Percentiles rank a stretch among this genome's conserved stretches.
Conservation (phyloP, 2,888 invertebrate species). For the Lobophora halterata region DNA sequence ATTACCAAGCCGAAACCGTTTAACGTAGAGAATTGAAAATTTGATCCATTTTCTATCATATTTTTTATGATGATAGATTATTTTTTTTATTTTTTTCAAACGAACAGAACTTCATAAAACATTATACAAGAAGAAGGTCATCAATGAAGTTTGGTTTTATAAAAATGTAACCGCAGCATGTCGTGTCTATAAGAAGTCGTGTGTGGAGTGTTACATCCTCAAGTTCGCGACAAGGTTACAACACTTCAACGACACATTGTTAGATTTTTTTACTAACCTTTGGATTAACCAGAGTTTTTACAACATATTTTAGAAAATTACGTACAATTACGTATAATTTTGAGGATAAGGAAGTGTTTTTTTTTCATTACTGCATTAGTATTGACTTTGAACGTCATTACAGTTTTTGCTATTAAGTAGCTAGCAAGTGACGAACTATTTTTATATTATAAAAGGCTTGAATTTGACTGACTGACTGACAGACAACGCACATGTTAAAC, state of each 20-base stretch:
- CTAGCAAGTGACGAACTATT: no score
- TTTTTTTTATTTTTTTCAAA: no score
- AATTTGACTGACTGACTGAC: no score
- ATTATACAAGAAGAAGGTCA: no score
- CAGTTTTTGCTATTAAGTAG: no score
- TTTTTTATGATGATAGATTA: no score
- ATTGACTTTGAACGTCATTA: constrained; percentile 16
- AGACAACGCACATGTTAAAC: no score
- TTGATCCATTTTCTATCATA: no score
- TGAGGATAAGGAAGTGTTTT: constrained; percentile 18
- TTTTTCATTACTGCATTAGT: constrained; percentile 7
- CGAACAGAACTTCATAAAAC: no score
- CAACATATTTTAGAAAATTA: constrained; percentile 8
- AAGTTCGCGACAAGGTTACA: constrained; percentile 20
- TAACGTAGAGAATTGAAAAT: no score
- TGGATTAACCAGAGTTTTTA: constrained; percentile 13
- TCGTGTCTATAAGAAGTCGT: not conserved
- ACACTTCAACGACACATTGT: constrained; percentile 26
- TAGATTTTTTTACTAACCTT: constrained; percentile 10
- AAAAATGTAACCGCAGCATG: not conserved
- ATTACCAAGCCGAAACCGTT: no score
- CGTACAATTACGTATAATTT: constrained; percentile 16
- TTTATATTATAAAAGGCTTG: no score
- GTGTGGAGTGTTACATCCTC: constrained; percentile 4
- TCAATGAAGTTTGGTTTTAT: not conserved